These are phyloP conservation scores for Odocoileus hemionus DNA, from an alignment of 2,113 vertebrate species.

Conservation along the genomic window DNA sequence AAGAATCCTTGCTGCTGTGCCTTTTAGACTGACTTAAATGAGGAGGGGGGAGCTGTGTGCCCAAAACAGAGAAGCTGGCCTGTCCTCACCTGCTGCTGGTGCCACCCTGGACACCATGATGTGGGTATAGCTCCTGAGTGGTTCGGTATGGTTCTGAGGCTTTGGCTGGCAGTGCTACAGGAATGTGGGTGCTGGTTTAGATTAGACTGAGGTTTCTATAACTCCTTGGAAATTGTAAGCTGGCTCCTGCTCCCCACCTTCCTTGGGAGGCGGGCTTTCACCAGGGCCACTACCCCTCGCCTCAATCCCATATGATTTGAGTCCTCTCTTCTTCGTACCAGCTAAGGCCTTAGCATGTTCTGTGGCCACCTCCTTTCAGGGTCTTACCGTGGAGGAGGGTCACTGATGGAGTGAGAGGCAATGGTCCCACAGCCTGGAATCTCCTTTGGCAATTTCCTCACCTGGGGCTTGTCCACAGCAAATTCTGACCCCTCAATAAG, in stretches of 20 bases:
- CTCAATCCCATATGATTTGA: neutral
- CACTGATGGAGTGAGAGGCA: neutral
- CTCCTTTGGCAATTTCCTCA: neutral
- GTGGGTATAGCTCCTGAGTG: neutral
- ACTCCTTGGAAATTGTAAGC: neutral
- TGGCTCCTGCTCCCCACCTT: neutral
- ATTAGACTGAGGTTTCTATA: neutral
- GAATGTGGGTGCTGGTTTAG: neutral
- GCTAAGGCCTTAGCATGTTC: neutral
- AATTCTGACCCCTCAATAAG: neutral
- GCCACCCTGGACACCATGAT: neutral
- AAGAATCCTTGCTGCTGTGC: constrained; percentile 26
- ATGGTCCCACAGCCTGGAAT: neutral
- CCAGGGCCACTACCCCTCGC: neutral
- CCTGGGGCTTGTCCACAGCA: neutral
- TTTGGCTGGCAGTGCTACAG: neutral
- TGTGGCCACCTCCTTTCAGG: neutral
- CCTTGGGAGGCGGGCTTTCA: neutral
- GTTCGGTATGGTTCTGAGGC: neutral
- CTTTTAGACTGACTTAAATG: neutral
- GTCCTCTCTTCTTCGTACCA: neutral
- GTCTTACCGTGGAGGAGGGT: neutral
- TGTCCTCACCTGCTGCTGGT: neutral
- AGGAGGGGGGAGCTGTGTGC: neutral
- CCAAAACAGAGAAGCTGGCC: accelerated